A percentile compares a stretch with the other conserved stretches of the same genome.
Evolutionary conservation across 2,113 vertebrate genomes (phyloP).

Genomic region (Cinclus cinclus): DNA sequence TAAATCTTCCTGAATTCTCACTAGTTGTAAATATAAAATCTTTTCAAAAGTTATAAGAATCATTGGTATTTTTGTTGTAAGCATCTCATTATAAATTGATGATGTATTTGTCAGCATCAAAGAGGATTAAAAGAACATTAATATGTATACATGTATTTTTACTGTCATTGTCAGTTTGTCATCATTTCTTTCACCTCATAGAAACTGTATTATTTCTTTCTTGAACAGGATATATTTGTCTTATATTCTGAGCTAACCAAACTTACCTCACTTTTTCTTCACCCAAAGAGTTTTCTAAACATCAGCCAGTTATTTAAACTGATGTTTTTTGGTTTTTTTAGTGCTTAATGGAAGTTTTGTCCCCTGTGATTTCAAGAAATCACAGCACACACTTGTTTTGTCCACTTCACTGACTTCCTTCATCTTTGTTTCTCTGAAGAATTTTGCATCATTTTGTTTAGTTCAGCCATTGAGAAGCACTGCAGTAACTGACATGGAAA

Average conservation of each 20-base stretch:
- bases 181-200: neutral
- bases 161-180: neutral
- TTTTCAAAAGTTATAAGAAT: neutral
- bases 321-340: neutral
- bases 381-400: neutral
- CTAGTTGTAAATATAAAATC: neutral
- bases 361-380: neutral
- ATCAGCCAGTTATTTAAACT: neutral
- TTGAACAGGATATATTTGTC: neutral
- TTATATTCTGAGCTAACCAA: neutral
- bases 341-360: neutral
- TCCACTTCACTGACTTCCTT: neutral
- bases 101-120: neutral
- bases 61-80: neutral
- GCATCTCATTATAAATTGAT: neutral
- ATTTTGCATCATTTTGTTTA: neutral
- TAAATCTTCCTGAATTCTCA: neutral
- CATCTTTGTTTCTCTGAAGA: neutral
- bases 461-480: neutral
- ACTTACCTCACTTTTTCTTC: neutral
- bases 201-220: neutral
- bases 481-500: neutral
- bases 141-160: fast-evolving
- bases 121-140: neutral
- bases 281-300: neutral